A percentile compares a stretch with the other conserved stretches of the same genome.
Conservation (phyloP, 1,140 invertebrate genomes). For the Drosophila pandora region DNA sequence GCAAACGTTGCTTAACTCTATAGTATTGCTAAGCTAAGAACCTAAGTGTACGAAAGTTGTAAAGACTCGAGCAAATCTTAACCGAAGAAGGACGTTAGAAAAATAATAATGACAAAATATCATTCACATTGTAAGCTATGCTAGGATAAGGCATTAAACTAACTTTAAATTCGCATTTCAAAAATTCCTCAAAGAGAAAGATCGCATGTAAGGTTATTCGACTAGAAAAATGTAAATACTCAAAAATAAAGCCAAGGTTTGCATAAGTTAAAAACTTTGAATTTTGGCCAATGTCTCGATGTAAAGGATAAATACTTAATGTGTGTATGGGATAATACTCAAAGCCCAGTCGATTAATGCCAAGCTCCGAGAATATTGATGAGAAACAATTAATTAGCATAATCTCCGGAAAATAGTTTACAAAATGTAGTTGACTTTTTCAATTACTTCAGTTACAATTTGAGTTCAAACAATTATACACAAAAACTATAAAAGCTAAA, state of each 20-base stretch:
- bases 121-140: constrained; percentile 19
- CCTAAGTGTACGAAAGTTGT: constrained; percentile 45
- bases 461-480: not conserved
- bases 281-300: constrained; percentile 29
- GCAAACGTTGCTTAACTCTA: constrained; percentile 13
- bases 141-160: not conserved
- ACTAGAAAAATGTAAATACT: constrained; percentile 53
- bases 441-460: not conserved
- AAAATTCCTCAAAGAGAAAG: constrained; percentile 39
- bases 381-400: not conserved
- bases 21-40: constrained; percentile 10
- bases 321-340: constrained; percentile 5
- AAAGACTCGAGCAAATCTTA: constrained; percentile 21
- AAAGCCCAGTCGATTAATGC: constrained; percentile 27
- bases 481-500: constrained; percentile 3
- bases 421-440: not conserved
- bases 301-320: constrained; percentile 5
- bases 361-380: constrained; percentile 23
- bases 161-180: constrained; percentile 27
- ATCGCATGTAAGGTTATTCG: not conserved
- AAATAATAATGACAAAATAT: constrained; percentile 10
- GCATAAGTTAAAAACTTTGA: constrained; percentile 36
- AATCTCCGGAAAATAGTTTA: not conserved
- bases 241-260: constrained; percentile 32
- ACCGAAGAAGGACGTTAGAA: constrained; percentile 2